Evolutionary conservation across 2,888 invertebrate genomes (phyloP), one percentile per base, ranked within the genome.

Genomic region (Drosophila pegasa): DNA sequence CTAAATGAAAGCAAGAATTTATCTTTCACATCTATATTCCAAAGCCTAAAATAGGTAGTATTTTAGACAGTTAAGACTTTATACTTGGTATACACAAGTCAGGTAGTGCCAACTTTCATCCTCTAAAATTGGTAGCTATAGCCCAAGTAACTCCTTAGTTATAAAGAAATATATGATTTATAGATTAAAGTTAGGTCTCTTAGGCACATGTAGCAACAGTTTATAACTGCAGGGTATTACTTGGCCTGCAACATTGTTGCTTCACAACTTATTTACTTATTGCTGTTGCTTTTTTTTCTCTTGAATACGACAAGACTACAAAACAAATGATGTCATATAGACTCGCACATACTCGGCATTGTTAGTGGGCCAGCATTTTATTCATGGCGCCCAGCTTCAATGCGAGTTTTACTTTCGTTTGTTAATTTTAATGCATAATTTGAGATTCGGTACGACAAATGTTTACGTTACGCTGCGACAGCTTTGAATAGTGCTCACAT

Each of bases 321-420:
- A 80, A 84, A 64, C 52, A 79, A 86, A 88, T 83, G 88, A 83
- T 83, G 83, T 83, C 83, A 83, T 83, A 48, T 50, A 55, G 18
- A 27, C 16, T 29, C 45, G 41, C 8, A n/a, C 16, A 27, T 45
- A 43, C 43, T 43, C 10, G 43, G 43, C 48, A 20, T 20, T 31
- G 38, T 40, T 65, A 22, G 45, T 41, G 50, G 52, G 54, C 27
- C 41, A 71, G 45, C 52, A 57, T 35, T 22, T 68, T 43, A 38
- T 64, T 63, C 29, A 56, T 55, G 73, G 87, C 80, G 87, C 74
- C 80, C 80, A 61, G 87, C 58, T 63, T 65, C 67, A 82, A 71
- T 87, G 80, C 62, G 77, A 86, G 67, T 83, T 85, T 83, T 83
- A 83, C 83, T 88, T 83, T 83, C 83, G 61, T 83, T 82, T 78